phyloP scores from a whole-genome alignment of 2,888 invertebrate genomes.

The Tromatobia lineatoria region DNA sequence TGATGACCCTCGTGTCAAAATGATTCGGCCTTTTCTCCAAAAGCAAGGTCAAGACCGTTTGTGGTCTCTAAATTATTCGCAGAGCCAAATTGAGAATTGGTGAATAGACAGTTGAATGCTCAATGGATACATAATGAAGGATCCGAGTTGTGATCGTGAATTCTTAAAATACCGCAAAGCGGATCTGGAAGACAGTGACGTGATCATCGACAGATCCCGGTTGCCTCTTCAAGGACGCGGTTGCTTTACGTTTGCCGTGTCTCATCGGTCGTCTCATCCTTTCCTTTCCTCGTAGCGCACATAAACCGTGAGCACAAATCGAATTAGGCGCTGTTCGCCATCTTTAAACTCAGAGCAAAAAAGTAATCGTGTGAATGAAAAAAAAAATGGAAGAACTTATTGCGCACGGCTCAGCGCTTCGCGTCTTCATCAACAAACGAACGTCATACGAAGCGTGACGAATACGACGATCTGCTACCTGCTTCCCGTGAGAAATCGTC shows the following conservation, averaged over 20 bases:
- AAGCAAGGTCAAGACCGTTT: constrained; percentile 3
- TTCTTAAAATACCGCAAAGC: constrained; percentile 35
- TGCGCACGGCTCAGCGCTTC: background rate
- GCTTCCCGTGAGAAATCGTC: constrained; percentile 63
- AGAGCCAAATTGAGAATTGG: constrained; percentile 11
- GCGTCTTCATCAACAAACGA: constrained; percentile 52
- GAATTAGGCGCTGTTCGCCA: constrained; percentile 16
- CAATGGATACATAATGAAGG: background rate
- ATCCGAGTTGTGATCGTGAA: constrained; percentile 18
- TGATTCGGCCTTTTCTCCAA: background rate
- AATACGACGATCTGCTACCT: constrained; percentile 12
- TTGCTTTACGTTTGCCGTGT: background rate
- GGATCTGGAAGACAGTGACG: constrained; percentile 23
- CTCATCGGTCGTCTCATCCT: background rate
- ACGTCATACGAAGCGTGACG: constrained; percentile 58
- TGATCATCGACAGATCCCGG: constrained; percentile 34
- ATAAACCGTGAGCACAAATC: constrained; percentile 6
- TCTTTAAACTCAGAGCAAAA: constrained; percentile 3
- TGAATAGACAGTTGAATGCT: background rate
- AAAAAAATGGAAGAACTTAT: background rate
- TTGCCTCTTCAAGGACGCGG: constrained; percentile 21
- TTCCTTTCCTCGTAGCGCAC: background rate
- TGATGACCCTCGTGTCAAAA: background rate
- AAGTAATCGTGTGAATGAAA: constrained; percentile 7
- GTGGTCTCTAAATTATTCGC: background rate